A percentile compares a stretch with the other conserved stretches of the same genome.
These are phyloP conservation scores for Drosophila leonis DNA, from an alignment of 2,888 invertebrate genomes.

Conservation along the genomic window DNA sequence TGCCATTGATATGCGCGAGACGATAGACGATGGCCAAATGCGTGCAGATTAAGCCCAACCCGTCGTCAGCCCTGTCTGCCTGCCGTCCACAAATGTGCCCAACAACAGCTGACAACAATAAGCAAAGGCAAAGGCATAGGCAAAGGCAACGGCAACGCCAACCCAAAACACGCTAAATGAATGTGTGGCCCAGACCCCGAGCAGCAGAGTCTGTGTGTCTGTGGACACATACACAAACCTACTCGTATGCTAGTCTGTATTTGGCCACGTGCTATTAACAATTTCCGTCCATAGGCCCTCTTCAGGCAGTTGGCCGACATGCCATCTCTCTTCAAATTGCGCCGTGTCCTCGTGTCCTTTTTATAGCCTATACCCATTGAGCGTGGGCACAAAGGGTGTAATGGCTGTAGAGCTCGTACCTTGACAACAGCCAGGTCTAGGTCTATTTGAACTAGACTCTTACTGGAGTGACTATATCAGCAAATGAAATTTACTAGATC, in stretches of 20 bases:
- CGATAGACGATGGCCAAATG: conserved; percentile 40
- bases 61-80: conserved; percentile 2
- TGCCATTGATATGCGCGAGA: conserved; percentile 65
- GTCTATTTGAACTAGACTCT: not conserved
- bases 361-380: conserved; percentile 34
- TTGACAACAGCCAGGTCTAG: not conserved
- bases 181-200: conserved; percentile 26
- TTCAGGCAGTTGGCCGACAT: conserved; percentile 13
- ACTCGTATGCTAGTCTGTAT: conserved; percentile 2
- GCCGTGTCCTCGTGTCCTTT: conserved; percentile 27
- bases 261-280: conserved; percentile 25
- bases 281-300: conserved; percentile 5
- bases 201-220: not conserved
- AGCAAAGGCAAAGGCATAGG: too few species aligned
- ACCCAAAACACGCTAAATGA: conserved; percentile 27
- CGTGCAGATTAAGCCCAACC: conserved; percentile 58
- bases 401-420: not conserved
- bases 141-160: conserved; percentile 16
- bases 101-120: conserved; percentile 48
- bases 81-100: conserved; percentile 4
- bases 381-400: not conserved
- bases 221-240: not conserved
- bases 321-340: conserved; percentile 6
- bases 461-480: not conserved
- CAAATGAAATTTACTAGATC: not conserved